Evolutionary conservation across 1,140 invertebrate genomes (phyloP).

Genomic region (Drosophila tropicalis): DNA sequence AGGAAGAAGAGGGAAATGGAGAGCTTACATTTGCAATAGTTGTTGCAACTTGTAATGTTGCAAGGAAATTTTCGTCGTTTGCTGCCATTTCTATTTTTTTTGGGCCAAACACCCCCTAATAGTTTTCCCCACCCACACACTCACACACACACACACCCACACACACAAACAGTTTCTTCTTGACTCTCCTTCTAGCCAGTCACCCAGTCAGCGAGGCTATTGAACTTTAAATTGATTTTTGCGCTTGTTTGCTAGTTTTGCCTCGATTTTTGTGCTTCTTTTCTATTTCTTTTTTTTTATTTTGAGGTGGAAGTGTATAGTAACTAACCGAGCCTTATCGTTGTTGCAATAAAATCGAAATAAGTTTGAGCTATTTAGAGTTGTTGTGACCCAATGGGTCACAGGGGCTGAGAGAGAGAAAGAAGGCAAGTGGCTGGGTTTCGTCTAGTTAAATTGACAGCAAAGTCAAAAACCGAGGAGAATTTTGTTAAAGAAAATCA

Average conservation of each 20-base stretch:
- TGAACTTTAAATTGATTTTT: slow-evolving; percentile 82
- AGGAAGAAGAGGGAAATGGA: background rate
- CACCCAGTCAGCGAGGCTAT: slow-evolving; percentile 61
- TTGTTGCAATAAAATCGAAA: slow-evolving; percentile 75
- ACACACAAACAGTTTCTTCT: too few species aligned
- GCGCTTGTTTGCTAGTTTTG: slow-evolving; percentile 67
- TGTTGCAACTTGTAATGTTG: slow-evolving; percentile 46
- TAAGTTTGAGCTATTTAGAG: slow-evolving; percentile 50
- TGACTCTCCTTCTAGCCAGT: slow-evolving; percentile 23
- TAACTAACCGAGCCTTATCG: slow-evolving; percentile 46
- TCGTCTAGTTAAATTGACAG: slow-evolving; percentile 21
- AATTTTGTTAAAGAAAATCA: too few species aligned
- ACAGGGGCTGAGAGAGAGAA: background rate
- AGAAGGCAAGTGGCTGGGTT: slow-evolving; percentile 44
- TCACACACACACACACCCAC: too few species aligned
- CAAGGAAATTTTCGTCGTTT: slow-evolving; percentile 22
- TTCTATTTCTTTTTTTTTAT: too few species aligned
- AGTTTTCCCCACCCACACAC: background rate
- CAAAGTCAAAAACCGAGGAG: background rate
- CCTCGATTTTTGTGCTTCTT: slow-evolving; percentile 24
- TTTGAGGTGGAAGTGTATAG: too few species aligned
- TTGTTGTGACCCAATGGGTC: slow-evolving; percentile 15
- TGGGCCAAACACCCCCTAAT: slow-evolving; percentile 23
- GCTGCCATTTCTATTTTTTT: slow-evolving; percentile 28
- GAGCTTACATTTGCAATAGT: slow-evolving; percentile 46